Conservation (phyloP, 2,888 invertebrate species). For the Netelia melanura region DNA sequence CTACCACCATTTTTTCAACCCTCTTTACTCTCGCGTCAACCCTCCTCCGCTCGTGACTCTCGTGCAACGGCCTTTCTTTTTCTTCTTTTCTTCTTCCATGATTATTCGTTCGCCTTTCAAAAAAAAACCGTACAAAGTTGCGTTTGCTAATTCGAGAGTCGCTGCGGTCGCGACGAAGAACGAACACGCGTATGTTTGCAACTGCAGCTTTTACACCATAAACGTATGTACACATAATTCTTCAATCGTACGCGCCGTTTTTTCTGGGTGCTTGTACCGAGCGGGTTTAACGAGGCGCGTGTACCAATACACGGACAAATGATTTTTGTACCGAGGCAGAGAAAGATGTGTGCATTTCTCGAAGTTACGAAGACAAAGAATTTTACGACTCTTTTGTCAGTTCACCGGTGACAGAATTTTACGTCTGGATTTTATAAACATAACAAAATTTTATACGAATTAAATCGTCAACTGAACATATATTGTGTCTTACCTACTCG, state of each 20-base stretch:
- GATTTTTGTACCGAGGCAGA: too few species aligned
- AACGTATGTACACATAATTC: not conserved
- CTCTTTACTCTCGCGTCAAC: conserved; percentile 14
- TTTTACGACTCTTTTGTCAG: too few species aligned
- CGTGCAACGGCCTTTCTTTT: conserved; percentile 33
- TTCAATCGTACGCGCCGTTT: not conserved
- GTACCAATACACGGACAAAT: too few species aligned
- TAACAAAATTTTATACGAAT: too few species aligned
- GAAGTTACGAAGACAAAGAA: too few species aligned
- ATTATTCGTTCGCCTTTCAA: conserved; percentile 15
- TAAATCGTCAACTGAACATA: too few species aligned
- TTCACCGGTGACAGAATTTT: too few species aligned
- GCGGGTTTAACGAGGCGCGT: too few species aligned
- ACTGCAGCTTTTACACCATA: not conserved
- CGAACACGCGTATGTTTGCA: conserved; percentile 29
- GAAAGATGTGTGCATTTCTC: too few species aligned
- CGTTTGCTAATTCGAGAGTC: conserved; percentile 43
- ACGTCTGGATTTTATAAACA: too few species aligned
- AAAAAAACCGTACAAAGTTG: conserved; percentile 43
- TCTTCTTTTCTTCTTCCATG: not conserved
- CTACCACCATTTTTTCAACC: conserved; percentile 28
- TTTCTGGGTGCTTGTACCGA: too few species aligned
- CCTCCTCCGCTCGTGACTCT: conserved; percentile 47
- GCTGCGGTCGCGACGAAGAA: conserved; percentile 25
- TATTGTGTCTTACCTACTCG: too few species aligned